Conservation (phyloP, 2,113 vertebrate species). For the Crotophaga sulcirostris region DNA sequence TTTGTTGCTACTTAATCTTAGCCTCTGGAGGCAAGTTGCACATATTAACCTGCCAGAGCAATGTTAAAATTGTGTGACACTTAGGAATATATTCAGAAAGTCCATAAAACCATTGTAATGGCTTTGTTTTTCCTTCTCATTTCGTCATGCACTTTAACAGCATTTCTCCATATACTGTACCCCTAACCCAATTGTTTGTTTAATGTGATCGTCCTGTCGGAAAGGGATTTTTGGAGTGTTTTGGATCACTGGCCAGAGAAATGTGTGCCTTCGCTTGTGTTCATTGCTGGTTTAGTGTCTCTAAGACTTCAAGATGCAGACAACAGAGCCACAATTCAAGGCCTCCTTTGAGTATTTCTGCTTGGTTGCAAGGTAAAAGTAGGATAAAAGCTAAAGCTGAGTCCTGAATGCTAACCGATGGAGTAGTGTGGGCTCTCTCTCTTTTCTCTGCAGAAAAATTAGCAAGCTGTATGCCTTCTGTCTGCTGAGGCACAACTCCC, state of each 20-base stretch:
- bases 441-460: not conserved
- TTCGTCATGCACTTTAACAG: slow-evolving; percentile 3
- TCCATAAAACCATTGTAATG: slow-evolving; percentile 38
- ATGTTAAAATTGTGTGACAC: slow-evolving; percentile 35
- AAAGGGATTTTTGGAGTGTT: not conserved
- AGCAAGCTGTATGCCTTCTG: not conserved
- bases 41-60: slow-evolving; percentile 50
- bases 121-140: slow-evolving; percentile 29
- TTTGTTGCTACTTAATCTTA: slow-evolving; percentile 39
- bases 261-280: not conserved
- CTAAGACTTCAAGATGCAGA: not conserved
- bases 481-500: not conserved
- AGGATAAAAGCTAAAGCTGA: not conserved
- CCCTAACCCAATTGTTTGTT: not conserved
- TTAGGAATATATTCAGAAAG: slow-evolving; percentile 41
- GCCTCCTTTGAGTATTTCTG: not conserved
- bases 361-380: not conserved
- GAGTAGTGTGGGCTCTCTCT: not conserved
- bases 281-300: not conserved
- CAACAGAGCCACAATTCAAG: not conserved
- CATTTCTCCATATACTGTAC: not conserved
- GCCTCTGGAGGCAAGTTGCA: slow-evolving; percentile 18
- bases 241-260: not conserved
- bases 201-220: not conserved
- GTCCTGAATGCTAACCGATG: not conserved